These are phyloP conservation scores for Chinchilla lanigera DNA, from an alignment of 2,113 vertebrate genomes.

Conservation along the genomic window DNA sequence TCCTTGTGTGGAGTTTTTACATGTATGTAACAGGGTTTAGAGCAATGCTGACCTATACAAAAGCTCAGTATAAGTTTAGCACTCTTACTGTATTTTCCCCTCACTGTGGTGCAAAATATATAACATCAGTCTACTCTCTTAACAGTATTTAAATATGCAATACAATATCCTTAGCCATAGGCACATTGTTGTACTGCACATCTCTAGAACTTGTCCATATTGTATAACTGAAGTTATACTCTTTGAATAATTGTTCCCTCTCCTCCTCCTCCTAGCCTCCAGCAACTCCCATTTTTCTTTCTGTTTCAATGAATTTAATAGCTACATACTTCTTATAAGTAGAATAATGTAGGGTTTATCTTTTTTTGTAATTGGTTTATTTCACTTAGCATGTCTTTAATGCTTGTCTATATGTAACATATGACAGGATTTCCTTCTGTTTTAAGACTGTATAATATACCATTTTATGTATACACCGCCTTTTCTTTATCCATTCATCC, in stretches of 20 bases:
- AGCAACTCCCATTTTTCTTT: neutral
- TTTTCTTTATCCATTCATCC: neutral
- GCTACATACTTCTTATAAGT: neutral
- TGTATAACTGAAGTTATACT: neutral
- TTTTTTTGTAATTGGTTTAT: conserved; percentile 3
- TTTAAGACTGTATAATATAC: neutral
- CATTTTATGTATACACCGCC: neutral
- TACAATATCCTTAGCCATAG: neutral
- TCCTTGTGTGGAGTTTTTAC: neutral
- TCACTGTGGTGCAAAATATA: neutral
- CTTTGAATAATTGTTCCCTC: neutral
- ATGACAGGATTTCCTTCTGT: conserved; percentile 18
- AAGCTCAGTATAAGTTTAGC: neutral
- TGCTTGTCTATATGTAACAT: neutral
- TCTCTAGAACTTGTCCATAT: neutral
- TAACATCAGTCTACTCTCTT: neutral
- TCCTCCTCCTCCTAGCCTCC: neutral
- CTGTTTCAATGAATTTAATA: neutral
- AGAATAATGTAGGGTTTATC: neutral
- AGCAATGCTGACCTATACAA: neutral
- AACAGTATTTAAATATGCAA: neutral
- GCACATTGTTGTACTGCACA: neutral
- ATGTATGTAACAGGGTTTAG: neutral
- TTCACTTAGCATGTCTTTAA: conserved; percentile 19
- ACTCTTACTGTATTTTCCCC: neutral